Base-by-base conservation (phyloP, 2,888 invertebrate genomes). In the Atrina japonica region DNA sequence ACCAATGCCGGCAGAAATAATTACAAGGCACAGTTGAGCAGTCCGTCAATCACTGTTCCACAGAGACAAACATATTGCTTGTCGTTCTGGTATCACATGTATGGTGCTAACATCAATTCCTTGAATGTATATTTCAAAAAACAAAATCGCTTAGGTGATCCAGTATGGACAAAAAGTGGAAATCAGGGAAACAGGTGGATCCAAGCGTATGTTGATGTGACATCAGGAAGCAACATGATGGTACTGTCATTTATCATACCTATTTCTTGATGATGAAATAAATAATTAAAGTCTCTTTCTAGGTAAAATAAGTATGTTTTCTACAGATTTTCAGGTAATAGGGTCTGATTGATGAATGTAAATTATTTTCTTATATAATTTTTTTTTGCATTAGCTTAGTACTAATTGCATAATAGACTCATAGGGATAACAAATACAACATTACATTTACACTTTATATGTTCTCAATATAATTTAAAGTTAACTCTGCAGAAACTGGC, bases 41-140 rank as follows among this genome's bases (percentile, higher is more conserved):
- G 83, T 61, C 77, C 77, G 1, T 9, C 52, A 3, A 35, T 81
- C 29, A 68, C 71, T 23, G 66, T 75, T 9, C 41, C 59, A 1
- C 59, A 67, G 5, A 49, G 65, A 0, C 40, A 63, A 2, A 59
- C 70, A 1, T 73, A 75, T 23, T 84, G 86, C 49, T 59, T 85
- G 23, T 78, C 82, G 16, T 85, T 86, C 78, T 88, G 85, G 86
- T 88, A 83, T 76, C 85, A 82, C 66, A 88, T 88, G 87, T 85
- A 84, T 66, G 88, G 88, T 6, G 66, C 71, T 50, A 79, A 78
- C 72, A 80, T 85, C 7, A 77, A 78, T 53, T 65, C 73, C 30
- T 70, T 86, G 2, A 84, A 82, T 75, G 76, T 84, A n/a, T 83
- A 81, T 67, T 53, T 78, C 21, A 75, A 80, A 68, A 63, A 65